These are phyloP conservation scores for Chloebia gouldiae DNA, from an alignment of 2,113 vertebrate species.

Conservation along the genomic window DNA sequence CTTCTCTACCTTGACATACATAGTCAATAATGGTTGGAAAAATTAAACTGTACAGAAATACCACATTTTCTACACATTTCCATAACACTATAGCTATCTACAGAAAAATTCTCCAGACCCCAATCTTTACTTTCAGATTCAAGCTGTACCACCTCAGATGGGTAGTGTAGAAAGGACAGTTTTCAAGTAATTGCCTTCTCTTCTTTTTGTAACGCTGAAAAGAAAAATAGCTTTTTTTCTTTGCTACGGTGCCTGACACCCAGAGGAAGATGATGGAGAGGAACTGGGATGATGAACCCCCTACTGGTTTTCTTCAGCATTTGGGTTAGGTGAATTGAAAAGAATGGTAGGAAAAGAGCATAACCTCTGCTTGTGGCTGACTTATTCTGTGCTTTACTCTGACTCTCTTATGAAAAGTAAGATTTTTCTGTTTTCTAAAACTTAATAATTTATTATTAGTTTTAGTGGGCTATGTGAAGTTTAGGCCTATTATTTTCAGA, in stretches of 20 bases:
- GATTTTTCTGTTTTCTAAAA: background rate
- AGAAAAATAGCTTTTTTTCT: background rate
- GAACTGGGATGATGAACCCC: background rate
- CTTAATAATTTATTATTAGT: background rate
- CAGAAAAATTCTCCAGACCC: background rate
- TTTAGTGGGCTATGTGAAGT: background rate
- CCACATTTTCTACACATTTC: background rate
- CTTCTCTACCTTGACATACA: background rate
- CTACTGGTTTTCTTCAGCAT: accelerated
- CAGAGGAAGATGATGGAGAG: background rate
- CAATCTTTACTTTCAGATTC: background rate
- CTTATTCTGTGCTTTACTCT: background rate
- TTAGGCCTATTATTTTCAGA: background rate
- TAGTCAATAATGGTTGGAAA: background rate
- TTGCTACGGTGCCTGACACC: background rate
- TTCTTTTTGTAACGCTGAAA: background rate
- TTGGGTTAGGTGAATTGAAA: background rate
- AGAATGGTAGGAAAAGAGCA: background rate
- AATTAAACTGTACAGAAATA: background rate
- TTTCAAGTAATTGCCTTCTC: background rate
- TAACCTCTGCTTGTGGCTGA: background rate
- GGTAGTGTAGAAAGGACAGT: background rate
- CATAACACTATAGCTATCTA: background rate
- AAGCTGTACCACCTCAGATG: background rate
- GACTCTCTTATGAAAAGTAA: background rate